Conservation (phyloP, 2,797 vertebrate genomes). For the Selene dorsalis region DNA sequence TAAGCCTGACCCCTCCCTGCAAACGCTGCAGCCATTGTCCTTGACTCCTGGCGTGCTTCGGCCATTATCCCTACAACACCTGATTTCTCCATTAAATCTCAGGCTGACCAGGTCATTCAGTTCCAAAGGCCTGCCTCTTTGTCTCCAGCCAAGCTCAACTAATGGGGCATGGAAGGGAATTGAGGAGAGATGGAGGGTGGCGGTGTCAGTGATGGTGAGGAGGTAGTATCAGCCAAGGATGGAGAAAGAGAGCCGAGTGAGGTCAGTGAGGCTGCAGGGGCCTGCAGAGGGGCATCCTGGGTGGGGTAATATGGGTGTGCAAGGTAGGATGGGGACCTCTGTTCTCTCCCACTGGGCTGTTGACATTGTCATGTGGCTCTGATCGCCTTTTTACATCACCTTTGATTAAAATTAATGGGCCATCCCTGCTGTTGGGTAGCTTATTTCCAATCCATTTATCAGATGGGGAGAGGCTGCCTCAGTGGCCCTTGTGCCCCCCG, state of each 20-base stretch:
- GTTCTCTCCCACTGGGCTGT: constrained; percentile 90
- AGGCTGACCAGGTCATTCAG: constrained; percentile 97
- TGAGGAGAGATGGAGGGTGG: constrained; percentile 83
- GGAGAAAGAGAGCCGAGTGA: constrained; percentile 77
- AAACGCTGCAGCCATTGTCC: constrained; percentile 89
- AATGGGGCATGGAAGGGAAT: constrained; percentile 88
- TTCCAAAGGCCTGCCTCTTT: constrained; percentile 94
- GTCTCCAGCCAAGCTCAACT: constrained; percentile 97
- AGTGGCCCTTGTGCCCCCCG: constrained; percentile 82
- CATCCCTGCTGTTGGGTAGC: constrained; percentile 91
- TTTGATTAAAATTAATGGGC: constrained; percentile 99
- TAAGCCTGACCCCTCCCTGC: constrained; percentile 82
- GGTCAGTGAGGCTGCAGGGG: constrained; percentile 73
- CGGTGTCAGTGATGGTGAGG: constrained; percentile 77
- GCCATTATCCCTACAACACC: constrained; percentile 91
- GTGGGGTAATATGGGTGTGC: constrained; percentile 50
- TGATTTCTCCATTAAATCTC: constrained; percentile 97
- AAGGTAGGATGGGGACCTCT: constrained; percentile 75
- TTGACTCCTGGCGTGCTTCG: constrained; percentile 91
- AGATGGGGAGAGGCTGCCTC: constrained; percentile 87
- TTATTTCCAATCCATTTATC: constrained; percentile 98
- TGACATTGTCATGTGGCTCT: constrained; percentile 92
- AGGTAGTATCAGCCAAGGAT: constrained; percentile 78
- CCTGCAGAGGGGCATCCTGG: constrained; percentile 61
- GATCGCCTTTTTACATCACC: constrained; percentile 93